Evolutionary conservation across 2,797 vertebrate species (phyloP).

Genomic region (Dermochelys coriacea): DNA sequence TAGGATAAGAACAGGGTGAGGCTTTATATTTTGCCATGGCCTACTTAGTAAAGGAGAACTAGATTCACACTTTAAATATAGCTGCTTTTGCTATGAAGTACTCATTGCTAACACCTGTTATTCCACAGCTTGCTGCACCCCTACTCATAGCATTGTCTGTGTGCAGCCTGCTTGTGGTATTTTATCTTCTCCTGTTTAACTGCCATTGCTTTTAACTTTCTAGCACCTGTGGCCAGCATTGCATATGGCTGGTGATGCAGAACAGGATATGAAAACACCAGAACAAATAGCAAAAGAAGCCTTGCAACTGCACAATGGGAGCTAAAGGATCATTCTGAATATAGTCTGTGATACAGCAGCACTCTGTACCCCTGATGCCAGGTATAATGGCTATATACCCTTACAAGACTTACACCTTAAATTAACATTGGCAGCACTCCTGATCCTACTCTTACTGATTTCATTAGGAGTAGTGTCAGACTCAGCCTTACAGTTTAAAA

Average conservation of each 20-base stretch:
- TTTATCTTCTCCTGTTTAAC: background rate
- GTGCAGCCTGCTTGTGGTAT: background rate
- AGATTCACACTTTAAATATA: background rate
- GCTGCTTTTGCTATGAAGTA: background rate
- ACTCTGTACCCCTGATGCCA: background rate
- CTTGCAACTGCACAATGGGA: background rate
- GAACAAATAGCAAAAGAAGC: background rate
- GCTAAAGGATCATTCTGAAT: background rate
- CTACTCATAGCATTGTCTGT: background rate
- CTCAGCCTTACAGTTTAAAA: background rate
- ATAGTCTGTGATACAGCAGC: background rate
- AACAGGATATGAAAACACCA: background rate
- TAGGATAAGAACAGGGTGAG: background rate
- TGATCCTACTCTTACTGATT: background rate
- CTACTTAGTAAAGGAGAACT: background rate
- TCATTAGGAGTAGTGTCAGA: background rate
- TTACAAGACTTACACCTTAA: background rate
- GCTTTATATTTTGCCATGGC: background rate
- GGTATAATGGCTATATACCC: background rate
- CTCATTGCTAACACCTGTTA: slow-evolving; percentile 17
- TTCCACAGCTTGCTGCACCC: background rate
- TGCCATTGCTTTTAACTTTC: accelerated
- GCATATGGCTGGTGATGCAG: accelerated
- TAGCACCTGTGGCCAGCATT: background rate
- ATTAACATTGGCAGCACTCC: background rate